phyloP scores from a whole-genome alignment of 2,888 invertebrate species.

The Xestia xanthographa region DNA sequence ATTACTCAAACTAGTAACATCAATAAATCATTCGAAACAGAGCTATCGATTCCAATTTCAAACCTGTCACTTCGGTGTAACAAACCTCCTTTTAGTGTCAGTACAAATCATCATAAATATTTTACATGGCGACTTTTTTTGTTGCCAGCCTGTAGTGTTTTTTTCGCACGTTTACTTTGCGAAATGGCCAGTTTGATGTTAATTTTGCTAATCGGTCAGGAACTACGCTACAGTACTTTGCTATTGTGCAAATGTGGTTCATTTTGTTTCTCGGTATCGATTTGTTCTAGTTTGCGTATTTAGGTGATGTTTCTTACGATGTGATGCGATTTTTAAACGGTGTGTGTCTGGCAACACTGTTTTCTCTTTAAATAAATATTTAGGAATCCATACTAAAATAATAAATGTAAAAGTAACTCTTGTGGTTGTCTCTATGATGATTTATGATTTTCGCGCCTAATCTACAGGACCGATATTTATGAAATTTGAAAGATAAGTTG shows the following conservation, averaged over 20 bases:
- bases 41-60: constrained; percentile 21
- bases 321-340: constrained; percentile 36
- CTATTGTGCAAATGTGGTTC: constrained; percentile 44
- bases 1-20: constrained; percentile 7
- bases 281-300: constrained; percentile 34
- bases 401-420: neutral
- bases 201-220: constrained; percentile 60
- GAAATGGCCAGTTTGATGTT: constrained; percentile 51
- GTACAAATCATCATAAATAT: constrained; percentile 28
- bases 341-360: neutral
- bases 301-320: constrained; percentile 29
- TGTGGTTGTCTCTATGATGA: too few species aligned
- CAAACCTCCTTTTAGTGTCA: constrained; percentile 29
- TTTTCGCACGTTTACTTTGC: constrained; percentile 36
- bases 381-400: too few species aligned
- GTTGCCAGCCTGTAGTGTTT: neutral
- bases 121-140: constrained; percentile 37
- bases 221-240: constrained; percentile 53
- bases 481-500: neutral
- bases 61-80: constrained; percentile 31
- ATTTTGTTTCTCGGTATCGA: constrained; percentile 26
- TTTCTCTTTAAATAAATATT: constrained; percentile 12
- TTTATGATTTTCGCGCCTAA: neutral
- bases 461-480: neutral
- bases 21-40: constrained; percentile 28